Evolutionary conservation across 2,888 invertebrate genomes (phyloP), one percentile per base, ranked within the genome.

Genomic region (Halocaridina rubra): DNA sequence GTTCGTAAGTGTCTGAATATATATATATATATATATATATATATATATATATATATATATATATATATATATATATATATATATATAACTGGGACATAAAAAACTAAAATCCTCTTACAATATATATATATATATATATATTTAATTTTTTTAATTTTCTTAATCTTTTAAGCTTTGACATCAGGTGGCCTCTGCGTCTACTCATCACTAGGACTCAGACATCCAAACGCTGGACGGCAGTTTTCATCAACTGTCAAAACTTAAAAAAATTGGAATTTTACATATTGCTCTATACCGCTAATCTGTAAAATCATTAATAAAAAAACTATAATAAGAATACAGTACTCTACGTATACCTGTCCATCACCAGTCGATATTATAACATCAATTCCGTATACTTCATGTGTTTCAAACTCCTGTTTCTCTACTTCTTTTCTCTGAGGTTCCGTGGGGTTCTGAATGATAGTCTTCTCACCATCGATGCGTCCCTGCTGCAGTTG

Each of bases 351-450:
- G n/a, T n/a, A 92, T 92, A 95, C 95, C 91, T 96, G 94, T 90
- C 98, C 98, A 90, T 98, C 98, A 74, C 99, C 99, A 81, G 97
- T 95, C 90, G 98, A 97, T 86, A 99, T 94, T 85, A 99, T 93
- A n/a, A 99, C 97, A 92, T 99, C 99, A 93, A 99, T 96, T 30
- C 97, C 98, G 92, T 98, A 99, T 0, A 98, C 99, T 92, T 99
- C 99, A 91, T 98, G 95, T 79, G 96, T 95, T 91, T 98, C 98
- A 91, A 99, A 94, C 86, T 96, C 96, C 90, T 95, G 96, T 91
- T 98, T 98, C 91, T 99, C 99, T 91, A 98, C 97, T 90, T 99
- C 99, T 90, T 98, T 97, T 90, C 96, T 95, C 91, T 98, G 98
- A 32, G 96, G 95, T 91, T 99, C 99, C 89, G 96, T 97, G 24